Percentiles rank a stretch among this genome's conserved stretches.
These are phyloP conservation scores for Arge pagana DNA, from an alignment of 2,888 invertebrate genomes.

Conservation along the genomic window DNA sequence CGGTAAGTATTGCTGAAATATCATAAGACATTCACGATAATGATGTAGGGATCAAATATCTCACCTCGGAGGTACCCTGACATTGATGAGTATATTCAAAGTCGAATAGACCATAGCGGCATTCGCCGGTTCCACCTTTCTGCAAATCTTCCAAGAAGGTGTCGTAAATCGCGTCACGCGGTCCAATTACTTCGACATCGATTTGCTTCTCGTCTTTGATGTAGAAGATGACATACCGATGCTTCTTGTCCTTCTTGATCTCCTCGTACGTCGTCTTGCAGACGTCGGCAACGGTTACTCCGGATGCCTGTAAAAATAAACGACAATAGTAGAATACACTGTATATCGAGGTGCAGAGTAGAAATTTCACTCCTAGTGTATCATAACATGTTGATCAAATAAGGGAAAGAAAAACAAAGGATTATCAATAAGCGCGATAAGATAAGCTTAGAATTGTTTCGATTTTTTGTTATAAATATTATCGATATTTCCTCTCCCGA, in stretches of 20 bases:
- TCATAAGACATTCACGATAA: not conserved
- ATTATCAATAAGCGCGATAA: too few relatives aligned
- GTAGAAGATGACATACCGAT: slow-evolving; percentile 95
- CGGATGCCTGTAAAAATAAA: slow-evolving; percentile 75
- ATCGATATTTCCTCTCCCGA: too few relatives aligned
- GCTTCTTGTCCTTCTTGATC: slow-evolving; percentile 97
- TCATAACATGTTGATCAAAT: too few relatives aligned
- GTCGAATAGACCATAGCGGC: slow-evolving; percentile 97
- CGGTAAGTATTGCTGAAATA: not conserved
- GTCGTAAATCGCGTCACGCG: slow-evolving; percentile 89
- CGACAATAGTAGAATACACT: too few relatives aligned
- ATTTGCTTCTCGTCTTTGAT: slow-evolving; percentile 96
- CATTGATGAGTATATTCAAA: slow-evolving; percentile 98
- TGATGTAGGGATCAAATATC: not conserved
- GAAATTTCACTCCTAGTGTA: too few relatives aligned
- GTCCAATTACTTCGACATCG: slow-evolving; percentile 90
- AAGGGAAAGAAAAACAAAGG: too few relatives aligned
- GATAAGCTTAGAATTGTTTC: too few relatives aligned
- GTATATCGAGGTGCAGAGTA: too few relatives aligned
- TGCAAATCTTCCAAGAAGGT: slow-evolving; percentile 93
- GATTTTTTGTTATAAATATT: too few relatives aligned
- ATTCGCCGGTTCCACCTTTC: slow-evolving; percentile 88
- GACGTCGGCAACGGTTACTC: slow-evolving; percentile 93
- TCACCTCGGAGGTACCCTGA: slow-evolving; percentile 89
- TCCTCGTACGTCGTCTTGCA: slow-evolving; percentile 96